Evolutionary conservation across 2,113 vertebrate species (phyloP).

Genomic region (Tachysurus fulvidraco): DNA sequence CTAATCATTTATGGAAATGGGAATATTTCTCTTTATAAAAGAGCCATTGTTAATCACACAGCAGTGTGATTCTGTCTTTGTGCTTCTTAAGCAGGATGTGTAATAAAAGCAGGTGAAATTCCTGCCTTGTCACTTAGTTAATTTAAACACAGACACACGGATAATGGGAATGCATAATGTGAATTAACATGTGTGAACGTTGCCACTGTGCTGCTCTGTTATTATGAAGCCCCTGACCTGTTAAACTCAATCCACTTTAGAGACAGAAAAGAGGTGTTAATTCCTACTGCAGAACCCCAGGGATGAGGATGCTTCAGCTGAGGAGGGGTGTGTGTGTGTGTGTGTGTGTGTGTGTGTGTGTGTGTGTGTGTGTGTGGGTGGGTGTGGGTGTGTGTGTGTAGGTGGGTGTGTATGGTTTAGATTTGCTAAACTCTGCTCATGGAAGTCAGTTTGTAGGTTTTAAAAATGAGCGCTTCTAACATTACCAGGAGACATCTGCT

Average conservation of each 20-base stretch:
- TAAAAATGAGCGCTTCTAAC: not conserved
- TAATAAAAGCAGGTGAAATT: not conserved
- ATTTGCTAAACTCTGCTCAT: slow-evolving; percentile 5
- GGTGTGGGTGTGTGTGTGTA: slow-evolving; percentile 55
- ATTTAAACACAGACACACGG: not conserved
- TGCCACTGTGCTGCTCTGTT: not conserved
- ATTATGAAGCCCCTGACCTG: not conserved
- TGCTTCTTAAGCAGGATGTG: not conserved
- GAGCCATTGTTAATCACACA: not conserved
- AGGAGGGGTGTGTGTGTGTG: slow-evolving; percentile 61
- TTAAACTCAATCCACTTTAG: slow-evolving; percentile 18
- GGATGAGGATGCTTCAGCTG: slow-evolving; percentile 5
- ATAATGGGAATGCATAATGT: slow-evolving; percentile 14
- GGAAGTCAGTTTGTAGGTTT: slow-evolving; percentile 52
- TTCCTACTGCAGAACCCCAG: slow-evolving; percentile 6
- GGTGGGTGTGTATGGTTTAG: slow-evolving; percentile 5
- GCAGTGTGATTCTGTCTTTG: not conserved
- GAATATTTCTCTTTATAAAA: not conserved
- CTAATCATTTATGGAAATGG: slow-evolving; percentile 14
- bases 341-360: slow-evolving; percentile 39
- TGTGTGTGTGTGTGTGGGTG: slow-evolving; percentile 58
- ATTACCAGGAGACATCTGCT: slow-evolving; percentile 50
- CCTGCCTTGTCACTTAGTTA: not conserved
- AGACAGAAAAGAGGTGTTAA: slow-evolving; percentile 24
- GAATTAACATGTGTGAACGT: slow-evolving; percentile 7